A percentile compares a stretch with the other conserved stretches of the same genome.
Conservation (phyloP, 2,888 invertebrate species). For the Himalopsyche kuldschensis region DNA sequence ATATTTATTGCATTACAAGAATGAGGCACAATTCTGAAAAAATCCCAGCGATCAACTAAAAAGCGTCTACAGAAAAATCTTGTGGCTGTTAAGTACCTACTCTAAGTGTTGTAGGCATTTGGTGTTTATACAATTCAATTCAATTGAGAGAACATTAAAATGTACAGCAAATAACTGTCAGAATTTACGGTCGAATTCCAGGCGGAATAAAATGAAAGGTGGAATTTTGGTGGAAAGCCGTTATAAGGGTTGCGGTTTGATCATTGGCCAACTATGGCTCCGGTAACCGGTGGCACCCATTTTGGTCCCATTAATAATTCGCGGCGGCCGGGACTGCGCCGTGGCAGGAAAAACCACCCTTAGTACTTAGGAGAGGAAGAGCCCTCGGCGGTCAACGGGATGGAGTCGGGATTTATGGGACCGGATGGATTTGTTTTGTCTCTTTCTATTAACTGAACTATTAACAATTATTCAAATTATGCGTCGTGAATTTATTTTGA, state of each 20-base stretch:
- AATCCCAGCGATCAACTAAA: too few species aligned
- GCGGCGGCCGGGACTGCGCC: neutral
- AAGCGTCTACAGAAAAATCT: too few species aligned
- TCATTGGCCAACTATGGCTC: neutral
- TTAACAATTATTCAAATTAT: too few species aligned
- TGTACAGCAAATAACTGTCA: neutral
- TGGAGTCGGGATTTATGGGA: neutral
- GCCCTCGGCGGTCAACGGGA: neutral
- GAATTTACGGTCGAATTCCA: neutral
- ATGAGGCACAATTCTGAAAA: too few species aligned
- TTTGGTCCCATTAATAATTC: slow-evolving; percentile 14
- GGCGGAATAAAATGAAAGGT: neutral
- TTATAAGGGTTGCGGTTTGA: slow-evolving; percentile 2
- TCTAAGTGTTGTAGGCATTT: too few species aligned
- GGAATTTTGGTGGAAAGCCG: neutral
- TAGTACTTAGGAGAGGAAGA: neutral
- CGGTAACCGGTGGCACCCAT: neutral
- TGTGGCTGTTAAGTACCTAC: too few species aligned
- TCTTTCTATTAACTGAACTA: too few species aligned
- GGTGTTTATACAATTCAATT: too few species aligned
- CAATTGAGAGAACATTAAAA: too few species aligned
- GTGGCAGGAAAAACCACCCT: neutral
- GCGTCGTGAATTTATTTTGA: too few species aligned
- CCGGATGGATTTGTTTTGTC: too few species aligned
- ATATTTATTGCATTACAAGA: too few species aligned